Base-by-base conservation (phyloP, 2,797 vertebrate species). In the Psittacula derbiana region DNA sequence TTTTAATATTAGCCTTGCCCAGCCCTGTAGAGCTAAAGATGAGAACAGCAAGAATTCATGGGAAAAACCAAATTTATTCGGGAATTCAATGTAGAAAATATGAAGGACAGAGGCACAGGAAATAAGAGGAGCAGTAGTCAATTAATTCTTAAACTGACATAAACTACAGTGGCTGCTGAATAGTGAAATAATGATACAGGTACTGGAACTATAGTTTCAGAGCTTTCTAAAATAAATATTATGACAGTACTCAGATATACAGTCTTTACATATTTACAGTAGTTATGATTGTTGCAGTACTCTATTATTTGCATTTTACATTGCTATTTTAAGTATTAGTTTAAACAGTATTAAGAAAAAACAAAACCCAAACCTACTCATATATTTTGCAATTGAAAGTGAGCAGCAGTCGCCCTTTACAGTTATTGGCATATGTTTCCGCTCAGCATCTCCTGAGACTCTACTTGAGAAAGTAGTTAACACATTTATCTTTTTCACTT, bases 401-500 rank as follows among this genome's bases (percentile, higher is more conserved):
- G 85, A 96, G 76, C 61, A 91, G n/a, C 61, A 86, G 36, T 41
- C 27, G 19, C 20, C 44, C 41, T 86, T 88, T 86, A 80, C 49
- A 90, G 28, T 80, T 88, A 78, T 36, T 74, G 62, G 21, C 76
- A 72, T 91, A 82, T 74, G 57, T 28, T 92, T 91, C 70, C 30
- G 75, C 53, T 94, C 79, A 78, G 23, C 70, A 62, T 94, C 75
- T 30, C 30, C 72, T 83, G 84, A 93, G 89, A 86, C 24, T 78
- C 15, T 36, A 24, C 76, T 81, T 47, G 62, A 40, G 33, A 58
- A 78, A 85, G 58, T 1, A 88, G 75, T 66, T 90, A 80, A 82
- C 78, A 67, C 67, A 53, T 91, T 93, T 89, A 49, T 73, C 84
- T 67, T 6, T 92, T 95, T 95, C 57, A 74, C 41, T 93, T 82